Base-by-base conservation (phyloP, 2,888 invertebrate genomes). In the Uloborus plumipes region DNA sequence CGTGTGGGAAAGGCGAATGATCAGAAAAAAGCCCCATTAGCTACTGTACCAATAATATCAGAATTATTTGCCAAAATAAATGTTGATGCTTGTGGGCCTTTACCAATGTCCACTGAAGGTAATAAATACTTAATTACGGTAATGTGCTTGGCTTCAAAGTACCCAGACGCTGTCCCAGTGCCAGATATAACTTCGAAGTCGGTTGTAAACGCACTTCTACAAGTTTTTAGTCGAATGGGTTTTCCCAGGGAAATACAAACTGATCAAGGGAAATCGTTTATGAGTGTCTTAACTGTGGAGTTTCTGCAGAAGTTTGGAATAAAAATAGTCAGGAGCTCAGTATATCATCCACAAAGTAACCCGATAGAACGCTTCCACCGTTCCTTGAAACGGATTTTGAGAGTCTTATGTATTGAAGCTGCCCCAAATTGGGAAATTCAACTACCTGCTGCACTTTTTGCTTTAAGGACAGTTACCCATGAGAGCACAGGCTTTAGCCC, bases 191-290 rank as follows among this genome's bases (percentile, higher is more conserved):
- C 16, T 18, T 69, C 67, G 13, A 16, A 20, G 4, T 16, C 55
- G 2, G 18, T 73, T 14, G 20, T 47, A 3, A 55, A 73, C 14
- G 64, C 53, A 0, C 16, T 55, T 7, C 16, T 62, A 4, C 66
- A 66, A 26, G 49, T 66, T 26, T 67, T 66, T 50, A 58, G 58
- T 49, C 13, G 66, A 2, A 55, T 75, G 61, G 75, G 74, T 0
- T 75, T 74, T n/a, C 74, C 65, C 15, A 47, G 31, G 20, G 59
- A 66, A 59, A 15, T 75, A 16, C 75, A 67, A 58, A 59, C 26
- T 20, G 66, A 75, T n/a, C 75, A 75, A n/a, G 66, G 49, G 1
- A 66, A 47, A 11, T 75, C 75, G 1, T 75, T 75, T 39, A 51
- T 75, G 31, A 67, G 75, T 67, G 59, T 31, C n/a, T n/a, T 65